Evolutionary conservation across 2,113 vertebrate genomes (phyloP).

Genomic region (Paramisgurnus dabryanus): DNA sequence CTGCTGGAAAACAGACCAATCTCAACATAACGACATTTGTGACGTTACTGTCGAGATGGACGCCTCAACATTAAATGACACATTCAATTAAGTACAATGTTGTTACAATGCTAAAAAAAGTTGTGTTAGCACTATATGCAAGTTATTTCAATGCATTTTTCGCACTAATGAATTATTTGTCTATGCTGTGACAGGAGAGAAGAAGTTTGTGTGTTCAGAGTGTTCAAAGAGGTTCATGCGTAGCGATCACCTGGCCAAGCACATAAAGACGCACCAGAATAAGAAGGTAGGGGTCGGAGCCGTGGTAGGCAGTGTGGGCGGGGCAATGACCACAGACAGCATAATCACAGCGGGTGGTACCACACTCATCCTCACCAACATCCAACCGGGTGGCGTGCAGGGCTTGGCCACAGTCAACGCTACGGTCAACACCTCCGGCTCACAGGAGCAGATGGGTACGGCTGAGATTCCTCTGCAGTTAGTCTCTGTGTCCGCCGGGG

Average conservation of each 20-base stretch:
- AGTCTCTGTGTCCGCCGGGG: slow-evolving; percentile 94
- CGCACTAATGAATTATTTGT: background rate
- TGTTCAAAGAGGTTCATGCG: slow-evolving; percentile 99
- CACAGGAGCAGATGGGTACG: slow-evolving; percentile 96
- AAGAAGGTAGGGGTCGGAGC: slow-evolving; percentile 94
- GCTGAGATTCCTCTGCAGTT: slow-evolving; percentile 98
- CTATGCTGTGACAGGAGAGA: slow-evolving; percentile 83
- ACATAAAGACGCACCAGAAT: slow-evolving; percentile 99
- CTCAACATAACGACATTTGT: no score
- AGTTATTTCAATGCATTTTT: no score
- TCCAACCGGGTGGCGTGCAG: slow-evolving; percentile 91
- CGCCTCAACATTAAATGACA: no score
- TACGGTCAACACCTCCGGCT: slow-evolving; percentile 78
- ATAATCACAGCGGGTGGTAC: slow-evolving; percentile 96
- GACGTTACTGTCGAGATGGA: no score
- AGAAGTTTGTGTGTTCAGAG: slow-evolving; percentile 99
- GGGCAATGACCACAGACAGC: slow-evolving; percentile 85
- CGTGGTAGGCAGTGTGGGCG: slow-evolving; percentile 90
- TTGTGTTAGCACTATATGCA: no score
- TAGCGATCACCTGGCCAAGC: slow-evolving; percentile 99
- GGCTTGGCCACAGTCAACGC: slow-evolving; percentile 88
- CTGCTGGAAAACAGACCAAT: no score
- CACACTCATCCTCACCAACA: slow-evolving; percentile 99
- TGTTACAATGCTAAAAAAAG: no score
- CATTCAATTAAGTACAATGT: no score